Percentiles rank a stretch among this genome's conserved stretches.
Conservation (phyloP, 2,888 invertebrate genomes). For the Mycalesis mineus region DNA sequence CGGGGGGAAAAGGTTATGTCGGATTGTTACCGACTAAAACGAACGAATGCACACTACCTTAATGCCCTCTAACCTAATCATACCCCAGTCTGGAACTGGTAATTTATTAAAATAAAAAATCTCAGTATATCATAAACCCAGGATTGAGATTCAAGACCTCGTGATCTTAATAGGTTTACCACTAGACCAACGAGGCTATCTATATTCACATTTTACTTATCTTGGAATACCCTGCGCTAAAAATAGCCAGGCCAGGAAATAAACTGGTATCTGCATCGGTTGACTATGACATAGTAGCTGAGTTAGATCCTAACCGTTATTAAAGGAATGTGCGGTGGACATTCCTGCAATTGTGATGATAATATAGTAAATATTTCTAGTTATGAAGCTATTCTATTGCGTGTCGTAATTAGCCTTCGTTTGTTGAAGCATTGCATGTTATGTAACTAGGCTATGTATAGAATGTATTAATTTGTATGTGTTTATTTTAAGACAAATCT, state of each 20-base stretch:
- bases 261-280: constrained; percentile 15
- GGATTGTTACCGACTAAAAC: too few species aligned
- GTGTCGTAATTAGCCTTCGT: not conserved
- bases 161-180: too few species aligned
- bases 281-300: constrained; percentile 19
- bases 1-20: too few species aligned
- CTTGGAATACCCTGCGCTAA: constrained; percentile 8
- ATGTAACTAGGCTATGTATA: too few species aligned
- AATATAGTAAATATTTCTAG: not conserved
- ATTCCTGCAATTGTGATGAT: constrained; percentile 1
- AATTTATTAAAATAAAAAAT: too few species aligned
- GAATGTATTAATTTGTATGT: too few species aligned
- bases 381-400: constrained; percentile 1
- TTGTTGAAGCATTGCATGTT: not conserved
- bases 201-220: not conserved
- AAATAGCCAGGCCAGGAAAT: constrained; percentile 9
- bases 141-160: too few species aligned
- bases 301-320: constrained; percentile 15
- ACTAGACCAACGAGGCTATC: not conserved
- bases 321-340: not conserved
- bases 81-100: too few species aligned
- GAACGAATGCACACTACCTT: too few species aligned
- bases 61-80: too few species aligned
- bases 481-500: too few species aligned
- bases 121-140: too few species aligned